These are phyloP conservation scores for Ditula angustiorana DNA, from an alignment of 2,888 invertebrate genomes.

Conservation along the genomic window DNA sequence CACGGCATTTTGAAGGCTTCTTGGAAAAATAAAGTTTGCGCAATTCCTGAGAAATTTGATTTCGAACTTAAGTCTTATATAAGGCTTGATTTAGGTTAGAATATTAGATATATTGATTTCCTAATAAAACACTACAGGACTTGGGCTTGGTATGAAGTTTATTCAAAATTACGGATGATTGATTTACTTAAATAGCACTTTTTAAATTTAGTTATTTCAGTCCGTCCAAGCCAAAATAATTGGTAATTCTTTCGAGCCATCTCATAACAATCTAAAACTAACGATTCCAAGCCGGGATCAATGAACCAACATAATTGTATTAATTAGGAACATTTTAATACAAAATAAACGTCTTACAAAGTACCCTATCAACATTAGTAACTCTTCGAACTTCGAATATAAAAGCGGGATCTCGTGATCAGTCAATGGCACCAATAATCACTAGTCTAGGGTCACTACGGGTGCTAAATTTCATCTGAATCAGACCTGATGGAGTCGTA, in stretches of 20 bases:
- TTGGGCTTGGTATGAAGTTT: background rate
- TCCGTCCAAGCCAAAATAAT: constrained; percentile 33
- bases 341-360: constrained; percentile 68
- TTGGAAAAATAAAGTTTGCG: background rate
- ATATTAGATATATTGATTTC: too few species aligned
- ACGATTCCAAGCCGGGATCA: constrained; percentile 24
- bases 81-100: background rate
- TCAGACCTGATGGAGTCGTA: constrained; percentile 90
- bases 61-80: background rate
- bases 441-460: constrained; percentile 48
- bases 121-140: too few species aligned
- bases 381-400: constrained; percentile 46
- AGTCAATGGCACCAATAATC: constrained; percentile 75
- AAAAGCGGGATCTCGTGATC: constrained; percentile 70
- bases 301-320: constrained; percentile 64
- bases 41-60: background rate
- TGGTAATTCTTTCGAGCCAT: constrained; percentile 4
- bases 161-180: background rate
- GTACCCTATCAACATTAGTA: constrained; percentile 60
- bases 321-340: constrained; percentile 81
- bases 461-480: constrained; percentile 83
- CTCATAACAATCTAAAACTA: constrained; percentile 15
- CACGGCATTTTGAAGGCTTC: background rate
- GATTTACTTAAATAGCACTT: background rate
- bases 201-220: constrained; percentile 10